Evolutionary conservation across 2,888 invertebrate species (phyloP).

Genomic region (Coenonympha glycerion): DNA sequence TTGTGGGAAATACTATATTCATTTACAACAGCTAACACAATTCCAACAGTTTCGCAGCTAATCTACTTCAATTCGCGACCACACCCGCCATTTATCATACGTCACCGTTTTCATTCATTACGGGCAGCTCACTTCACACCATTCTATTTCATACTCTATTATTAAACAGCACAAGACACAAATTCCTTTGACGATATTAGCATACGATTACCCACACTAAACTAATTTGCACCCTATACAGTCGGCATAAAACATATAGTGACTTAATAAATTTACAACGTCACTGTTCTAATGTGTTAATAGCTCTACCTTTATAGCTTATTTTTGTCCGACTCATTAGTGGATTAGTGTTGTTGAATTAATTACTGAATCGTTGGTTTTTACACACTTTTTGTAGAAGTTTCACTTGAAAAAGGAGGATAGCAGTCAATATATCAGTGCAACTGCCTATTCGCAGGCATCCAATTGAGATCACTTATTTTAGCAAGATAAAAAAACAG

Average conservation of each 20-base stretch:
- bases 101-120: constrained; percentile 57
- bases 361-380: constrained; percentile 49
- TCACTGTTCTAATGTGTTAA: constrained; percentile 49
- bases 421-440: no score
- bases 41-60: constrained; percentile 33
- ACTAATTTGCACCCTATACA: constrained; percentile 50
- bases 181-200: constrained; percentile 11
- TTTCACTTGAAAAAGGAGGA: neutral
- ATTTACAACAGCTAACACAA: constrained; percentile 3
- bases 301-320: constrained; percentile 35
- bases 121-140: constrained; percentile 12
- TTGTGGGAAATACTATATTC: neutral
- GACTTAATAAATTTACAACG: constrained; percentile 35
- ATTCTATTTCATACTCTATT: constrained; percentile 9
- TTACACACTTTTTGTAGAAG: neutral
- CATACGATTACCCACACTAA: constrained; percentile 23
- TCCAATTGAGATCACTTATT: no score
- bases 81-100: constrained; percentile 63
- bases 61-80: constrained; percentile 60
- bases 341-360: constrained; percentile 50
- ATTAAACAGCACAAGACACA: neutral
- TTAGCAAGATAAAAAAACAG: no score
- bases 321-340: constrained; percentile 45
- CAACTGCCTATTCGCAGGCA: no score
- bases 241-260: constrained; percentile 46